Base-by-base conservation (phyloP, 1,140 invertebrate species). In the Rhagoletis zephyria region DNA sequence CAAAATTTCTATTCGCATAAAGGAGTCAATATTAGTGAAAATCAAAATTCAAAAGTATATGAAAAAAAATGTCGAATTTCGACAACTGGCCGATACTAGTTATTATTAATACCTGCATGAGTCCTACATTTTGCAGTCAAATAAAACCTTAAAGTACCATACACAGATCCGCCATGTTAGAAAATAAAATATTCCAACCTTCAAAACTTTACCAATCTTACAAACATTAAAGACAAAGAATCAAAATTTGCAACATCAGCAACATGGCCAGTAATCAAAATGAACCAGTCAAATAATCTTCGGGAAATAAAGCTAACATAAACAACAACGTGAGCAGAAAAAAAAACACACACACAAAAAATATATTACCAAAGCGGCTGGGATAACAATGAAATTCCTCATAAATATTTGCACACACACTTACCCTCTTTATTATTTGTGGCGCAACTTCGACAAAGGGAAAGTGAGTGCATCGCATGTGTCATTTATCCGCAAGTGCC, bases 351-450 rank as follows among this genome's bases (percentile, higher is more conserved):
- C 5, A 67, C n/a, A n/a, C n/a, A 67, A 19, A 64, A 77, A 45
- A 77, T 5, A n/a, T n/a, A 77, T 30, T 14, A 30, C 16, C 45
- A 10, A 30, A 81, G 48, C 74, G 16, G 48, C 74, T 56, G 74
- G n/a, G 74, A 6, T 56, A 81, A 56, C 48, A 81, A 56, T 81
- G 74, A 81, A 81, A 81, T 81, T 81, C 56, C 74, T 81, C 74
- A 81, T 81, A 81, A 56, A 81, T 81, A 81, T 81, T 81, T 81
- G n/a, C 45, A 56, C 74, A 81, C 51, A 56, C 74, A 81, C 74
- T 81, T 81, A 81, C 0, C 74, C 48, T 19, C 48, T 1, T 1
- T 1, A 0, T 30, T 30, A 16, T 81, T 81, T 81, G 51, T 56
- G 74, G 48, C 74, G 48, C 74, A 6, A 4, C 48, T 56, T 7